These are phyloP conservation scores for Sylvia atricapilla DNA, from an alignment of 2,113 vertebrate species.

Conservation along the genomic window DNA sequence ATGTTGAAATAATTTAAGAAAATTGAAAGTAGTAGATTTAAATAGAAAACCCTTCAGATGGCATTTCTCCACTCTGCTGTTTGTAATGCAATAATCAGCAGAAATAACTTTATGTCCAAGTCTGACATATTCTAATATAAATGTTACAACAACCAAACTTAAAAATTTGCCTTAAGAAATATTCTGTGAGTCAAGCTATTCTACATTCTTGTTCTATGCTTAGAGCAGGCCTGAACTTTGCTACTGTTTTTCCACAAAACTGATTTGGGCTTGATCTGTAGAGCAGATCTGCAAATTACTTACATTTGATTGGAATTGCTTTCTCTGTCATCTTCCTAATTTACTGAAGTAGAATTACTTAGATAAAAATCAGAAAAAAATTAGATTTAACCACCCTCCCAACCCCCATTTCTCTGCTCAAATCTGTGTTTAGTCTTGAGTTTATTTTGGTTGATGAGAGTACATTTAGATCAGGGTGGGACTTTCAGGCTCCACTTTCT, in stretches of 20 bases:
- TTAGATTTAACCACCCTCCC: not conserved
- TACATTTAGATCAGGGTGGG: not conserved
- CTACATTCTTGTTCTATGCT: not conserved
- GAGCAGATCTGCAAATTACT: not conserved
- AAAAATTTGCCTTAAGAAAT: not conserved
- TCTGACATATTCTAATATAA: not conserved
- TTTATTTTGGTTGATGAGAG: not conserved
- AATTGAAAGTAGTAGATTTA: not conserved
- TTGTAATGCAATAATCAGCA: not conserved
- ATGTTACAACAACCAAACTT: not conserved
- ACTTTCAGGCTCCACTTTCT: not conserved
- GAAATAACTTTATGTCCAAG: not conserved
- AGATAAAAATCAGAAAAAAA: not conserved
- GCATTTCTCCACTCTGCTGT: not conserved
- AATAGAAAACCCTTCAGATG: not conserved
- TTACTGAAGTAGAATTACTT: not conserved
- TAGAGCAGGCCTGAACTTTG: not conserved
- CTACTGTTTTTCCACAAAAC: not conserved
- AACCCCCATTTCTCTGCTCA: not conserved
- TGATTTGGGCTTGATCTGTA: not conserved
- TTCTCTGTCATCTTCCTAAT: not conserved
- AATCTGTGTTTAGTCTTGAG: not conserved
- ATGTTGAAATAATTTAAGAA: not conserved
- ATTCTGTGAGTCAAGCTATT: not conserved
- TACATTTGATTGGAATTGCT: not conserved